Conservation (phyloP, 2,113 vertebrate genomes). For the Brachyhypopomus gauderio region DNA sequence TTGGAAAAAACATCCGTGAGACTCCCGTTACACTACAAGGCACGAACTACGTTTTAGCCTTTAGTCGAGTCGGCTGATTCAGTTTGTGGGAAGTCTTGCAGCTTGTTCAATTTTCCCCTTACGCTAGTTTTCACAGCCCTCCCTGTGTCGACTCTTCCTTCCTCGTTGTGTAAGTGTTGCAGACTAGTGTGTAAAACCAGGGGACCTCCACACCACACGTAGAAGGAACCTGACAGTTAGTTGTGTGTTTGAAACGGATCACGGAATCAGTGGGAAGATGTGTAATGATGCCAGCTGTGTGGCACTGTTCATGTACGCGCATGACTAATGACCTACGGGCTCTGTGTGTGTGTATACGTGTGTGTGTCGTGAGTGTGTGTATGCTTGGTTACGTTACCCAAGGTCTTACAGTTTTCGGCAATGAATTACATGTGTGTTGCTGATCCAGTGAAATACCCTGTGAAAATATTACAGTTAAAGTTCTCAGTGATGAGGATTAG, state of each 20-base stretch:
- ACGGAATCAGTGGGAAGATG: not conserved
- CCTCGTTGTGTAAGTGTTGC: slow-evolving; percentile 46
- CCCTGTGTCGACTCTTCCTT: slow-evolving; percentile 46
- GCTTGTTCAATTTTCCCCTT: not conserved
- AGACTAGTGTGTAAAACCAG: not conserved
- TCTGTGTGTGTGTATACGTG: slow-evolving; percentile 25
- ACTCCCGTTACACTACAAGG: not conserved
- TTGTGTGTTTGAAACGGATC: not conserved
- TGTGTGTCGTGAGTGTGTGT: slow-evolving; percentile 26
- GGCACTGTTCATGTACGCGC: not conserved
- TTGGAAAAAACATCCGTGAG: not conserved
- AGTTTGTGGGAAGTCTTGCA: slow-evolving; percentile 20
- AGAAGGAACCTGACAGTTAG: not conserved
- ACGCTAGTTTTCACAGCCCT: slow-evolving; percentile 28
- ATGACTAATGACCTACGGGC: not conserved
- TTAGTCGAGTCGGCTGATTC: slow-evolving; percentile 33
- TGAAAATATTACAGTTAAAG: not conserved
- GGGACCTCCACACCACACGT: no score
- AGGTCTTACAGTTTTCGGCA: not conserved
- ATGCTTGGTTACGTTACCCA: slow-evolving; percentile 2
- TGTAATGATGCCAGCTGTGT: not conserved
- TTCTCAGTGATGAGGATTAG: no score
- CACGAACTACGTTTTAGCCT: not conserved
- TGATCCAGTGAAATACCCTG: not conserved
- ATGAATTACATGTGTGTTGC: not conserved